Conservation (phyloP, 2,888 invertebrate genomes). For the Scrobipalpa costella region DNA sequence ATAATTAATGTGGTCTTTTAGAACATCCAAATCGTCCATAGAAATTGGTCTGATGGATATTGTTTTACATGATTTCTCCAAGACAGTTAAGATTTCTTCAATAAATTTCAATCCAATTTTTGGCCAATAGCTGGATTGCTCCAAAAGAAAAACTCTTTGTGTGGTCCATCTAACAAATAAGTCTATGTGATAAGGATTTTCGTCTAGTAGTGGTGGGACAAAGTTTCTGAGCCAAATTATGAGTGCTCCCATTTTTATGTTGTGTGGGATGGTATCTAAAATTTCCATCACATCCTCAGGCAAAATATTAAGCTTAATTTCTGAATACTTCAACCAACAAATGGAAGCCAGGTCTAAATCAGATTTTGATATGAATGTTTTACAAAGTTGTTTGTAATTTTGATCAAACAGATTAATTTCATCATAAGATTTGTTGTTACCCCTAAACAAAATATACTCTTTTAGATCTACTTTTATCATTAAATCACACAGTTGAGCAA, state of each 20-base stretch:
- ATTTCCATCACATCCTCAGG: conserved; percentile 59
- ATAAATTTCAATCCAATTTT: conserved; percentile 75
- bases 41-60: conserved; percentile 67
- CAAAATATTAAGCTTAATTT: conserved; percentile 50
- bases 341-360: conserved; percentile 74
- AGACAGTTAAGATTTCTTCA: conserved; percentile 60
- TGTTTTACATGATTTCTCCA: conserved; percentile 63
- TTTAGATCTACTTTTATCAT: conserved; percentile 68
- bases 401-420: conserved; percentile 57
- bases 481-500: conserved; percentile 52
- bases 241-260: conserved; percentile 69
- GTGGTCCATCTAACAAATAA: conserved; percentile 74
- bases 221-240: conserved; percentile 74
- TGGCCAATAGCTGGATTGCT: conserved; percentile 75
- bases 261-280: conserved; percentile 63
- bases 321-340: conserved; percentile 72
- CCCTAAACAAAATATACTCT: conserved; percentile 68
- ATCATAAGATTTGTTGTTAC: conserved; percentile 58
- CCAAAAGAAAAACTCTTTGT: conserved; percentile 69
- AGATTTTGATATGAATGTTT: conserved; percentile 61
- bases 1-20: conserved; percentile 66
- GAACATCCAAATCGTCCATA: conserved; percentile 67
- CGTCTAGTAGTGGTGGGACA: conserved; percentile 64
- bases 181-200: conserved; percentile 72
- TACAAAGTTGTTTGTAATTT: conserved; percentile 60